Percentiles rank a stretch among this genome's conserved stretches.
These are phyloP conservation scores for Drosophila pruinosa DNA, from an alignment of 1,140 invertebrate genomes.

Conservation along the genomic window DNA sequence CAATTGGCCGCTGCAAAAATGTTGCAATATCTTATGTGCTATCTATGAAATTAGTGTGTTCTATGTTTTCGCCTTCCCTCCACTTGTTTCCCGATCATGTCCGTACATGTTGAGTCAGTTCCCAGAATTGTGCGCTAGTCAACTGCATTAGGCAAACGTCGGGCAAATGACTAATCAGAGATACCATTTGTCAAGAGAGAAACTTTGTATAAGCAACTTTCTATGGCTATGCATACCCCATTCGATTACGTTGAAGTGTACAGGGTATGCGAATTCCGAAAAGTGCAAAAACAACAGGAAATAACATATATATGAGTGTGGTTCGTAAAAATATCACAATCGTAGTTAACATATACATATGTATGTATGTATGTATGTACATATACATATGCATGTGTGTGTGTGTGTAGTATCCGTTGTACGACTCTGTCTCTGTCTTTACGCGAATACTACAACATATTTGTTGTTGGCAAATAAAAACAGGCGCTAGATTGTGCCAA, in stretches of 20 bases:
- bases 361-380: not conserved
- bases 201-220: no score
- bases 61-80: not conserved
- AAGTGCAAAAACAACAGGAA: slow-evolving; percentile 47
- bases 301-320: slow-evolving; percentile 32
- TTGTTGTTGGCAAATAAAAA: slow-evolving; percentile 37
- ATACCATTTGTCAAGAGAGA: no score
- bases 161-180: no score
- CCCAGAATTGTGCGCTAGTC: slow-evolving; percentile 24
- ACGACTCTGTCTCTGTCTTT: not conserved
- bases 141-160: no score
- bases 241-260: not conserved
- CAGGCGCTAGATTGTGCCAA: slow-evolving; percentile 25
- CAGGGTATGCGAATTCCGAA: not conserved
- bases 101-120: slow-evolving; percentile 25
- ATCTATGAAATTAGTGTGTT: slow-evolving; percentile 7
- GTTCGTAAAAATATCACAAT: slow-evolving; percentile 33
- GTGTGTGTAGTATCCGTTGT: slow-evolving; percentile 3
- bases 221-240: no score
- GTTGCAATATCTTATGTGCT: slow-evolving; percentile 3
- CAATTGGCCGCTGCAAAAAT: not conserved
- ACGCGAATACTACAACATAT: slow-evolving; percentile 20
- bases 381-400: not conserved
- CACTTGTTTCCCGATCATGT: not conserved
- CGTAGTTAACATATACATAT: not conserved